These are phyloP conservation scores for Raillietiella orientalis DNA, from an alignment of 2,888 invertebrate genomes.

Conservation along the genomic window DNA sequence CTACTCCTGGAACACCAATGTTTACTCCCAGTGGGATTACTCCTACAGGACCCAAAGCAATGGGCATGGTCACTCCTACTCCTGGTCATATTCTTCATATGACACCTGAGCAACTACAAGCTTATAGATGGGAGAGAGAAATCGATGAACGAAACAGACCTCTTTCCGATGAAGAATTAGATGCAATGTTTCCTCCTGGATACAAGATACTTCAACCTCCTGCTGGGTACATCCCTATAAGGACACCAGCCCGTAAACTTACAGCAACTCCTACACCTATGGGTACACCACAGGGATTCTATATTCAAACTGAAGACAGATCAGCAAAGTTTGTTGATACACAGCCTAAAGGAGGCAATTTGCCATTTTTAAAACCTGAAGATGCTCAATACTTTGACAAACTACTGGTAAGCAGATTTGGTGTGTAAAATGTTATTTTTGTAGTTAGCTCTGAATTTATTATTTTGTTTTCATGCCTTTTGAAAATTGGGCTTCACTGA, in stretches of 20 bases:
- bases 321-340: constrained; percentile 66
- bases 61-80: constrained; percentile 94
- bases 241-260: constrained; percentile 88
- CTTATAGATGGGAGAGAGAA: constrained; percentile 91
- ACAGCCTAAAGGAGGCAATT: constrained; percentile 76
- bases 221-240: constrained; percentile 69
- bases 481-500: neutral
- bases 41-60: constrained; percentile 72
- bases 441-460: neutral
- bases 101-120: constrained; percentile 97
- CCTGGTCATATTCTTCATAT: constrained; percentile 79
- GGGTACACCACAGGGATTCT: constrained; percentile 68
- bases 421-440: neutral
- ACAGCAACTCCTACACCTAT: constrained; percentile 96
- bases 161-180: constrained; percentile 82
- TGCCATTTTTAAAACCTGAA: constrained; percentile 97
- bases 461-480: neutral
- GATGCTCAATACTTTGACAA: constrained; percentile 99
- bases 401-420: constrained; percentile 23
- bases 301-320: constrained; percentile 54
- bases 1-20: constrained; percentile 13
- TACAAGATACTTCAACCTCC: constrained; percentile 91
- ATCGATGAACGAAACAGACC: constrained; percentile 94
- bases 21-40: constrained; percentile 56
- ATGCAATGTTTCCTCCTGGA: constrained; percentile 88